Evolutionary conservation across 1,140 invertebrate species (phyloP), one percentile per base, ranked within the genome.

Genomic region (Trichogramma pretiosum): DNA sequence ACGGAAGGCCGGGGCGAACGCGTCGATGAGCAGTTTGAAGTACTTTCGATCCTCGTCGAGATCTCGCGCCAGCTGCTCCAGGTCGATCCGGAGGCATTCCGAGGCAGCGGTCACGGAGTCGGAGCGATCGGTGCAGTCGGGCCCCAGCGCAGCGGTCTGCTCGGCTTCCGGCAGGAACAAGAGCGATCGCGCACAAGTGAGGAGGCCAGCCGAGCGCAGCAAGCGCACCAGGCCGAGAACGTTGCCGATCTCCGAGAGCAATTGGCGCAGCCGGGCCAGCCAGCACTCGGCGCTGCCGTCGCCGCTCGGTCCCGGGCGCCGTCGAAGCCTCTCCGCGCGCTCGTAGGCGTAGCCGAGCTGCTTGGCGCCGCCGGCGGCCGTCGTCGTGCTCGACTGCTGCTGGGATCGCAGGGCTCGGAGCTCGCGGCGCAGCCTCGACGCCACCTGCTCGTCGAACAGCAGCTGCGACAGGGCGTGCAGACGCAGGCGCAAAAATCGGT

Each of bases 391-490:
- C 22, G 56, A 62, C 35, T 72, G 67, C 33, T 67, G 80, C 77
- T 67, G 76, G 3, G 48, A 45, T 19, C 63, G 65, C 0, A 71
- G 54, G 26, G 65, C 84, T 46, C 85, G 80, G 16, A 91, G 77
- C 68, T 98, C 94, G 70, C 93, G 93, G 42, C 93, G 79, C 0
- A 99, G 70, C 43, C 90, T 78, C 0, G 93, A 97, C 68, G 98
- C 98, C 40, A 99, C 97, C 57, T 96, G 93, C 70, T 99, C 96
- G 70, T 99, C 94, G 66, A 87, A 98, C 56, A 99, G 80, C 68
- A 98, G 99, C 68, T 98, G 93, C 2, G 94, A 98, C 65, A 99
- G 96, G 3, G 85, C 85, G 55, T 87, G 86, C 57, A 99, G 88
- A 68, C 98, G 97, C 48, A 93, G 85, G 48, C 87, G 79, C 34